A percentile compares a stretch with the other conserved stretches of the same genome.
Evolutionary conservation across 2,113 vertebrate genomes (phyloP).

Genomic region (Pteropus alecto): DNA sequence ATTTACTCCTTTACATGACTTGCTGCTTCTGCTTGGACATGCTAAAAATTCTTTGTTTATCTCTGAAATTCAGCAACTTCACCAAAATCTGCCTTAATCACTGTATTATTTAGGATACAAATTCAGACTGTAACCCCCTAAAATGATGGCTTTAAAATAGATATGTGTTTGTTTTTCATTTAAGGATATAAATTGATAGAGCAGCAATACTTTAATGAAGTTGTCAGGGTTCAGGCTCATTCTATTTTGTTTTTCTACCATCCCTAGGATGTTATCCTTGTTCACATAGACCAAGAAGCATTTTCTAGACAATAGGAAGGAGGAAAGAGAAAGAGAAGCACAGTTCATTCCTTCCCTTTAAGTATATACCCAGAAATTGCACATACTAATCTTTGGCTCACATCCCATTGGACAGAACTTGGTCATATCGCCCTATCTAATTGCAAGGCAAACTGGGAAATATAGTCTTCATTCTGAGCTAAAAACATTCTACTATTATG

Average conservation of each 20-base stretch:
- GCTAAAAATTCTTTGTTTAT: background rate
- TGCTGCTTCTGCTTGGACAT: background rate
- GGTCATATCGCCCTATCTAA: background rate
- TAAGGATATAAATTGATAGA: background rate
- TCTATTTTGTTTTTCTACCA: background rate
- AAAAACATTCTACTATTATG: background rate
- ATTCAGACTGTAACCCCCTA: background rate
- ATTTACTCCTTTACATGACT: background rate
- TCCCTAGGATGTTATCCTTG: background rate
- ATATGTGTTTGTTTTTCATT: background rate
- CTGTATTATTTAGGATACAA: background rate
- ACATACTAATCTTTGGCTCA: background rate
- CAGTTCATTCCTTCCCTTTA: background rate
- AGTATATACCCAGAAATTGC: background rate
- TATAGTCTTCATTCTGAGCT: background rate
- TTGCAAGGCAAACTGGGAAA: background rate
- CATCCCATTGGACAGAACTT: background rate
- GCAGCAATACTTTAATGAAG: background rate
- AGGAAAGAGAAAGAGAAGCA: background rate
- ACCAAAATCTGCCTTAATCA: background rate
- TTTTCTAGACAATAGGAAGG: background rate
- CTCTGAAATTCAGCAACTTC: background rate
- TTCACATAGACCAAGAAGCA: background rate
- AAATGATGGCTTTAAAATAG: background rate
- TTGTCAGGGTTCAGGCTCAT: background rate